Conservation (phyloP, 2,888 invertebrate species). For the Limnephilus rhombicus region DNA sequence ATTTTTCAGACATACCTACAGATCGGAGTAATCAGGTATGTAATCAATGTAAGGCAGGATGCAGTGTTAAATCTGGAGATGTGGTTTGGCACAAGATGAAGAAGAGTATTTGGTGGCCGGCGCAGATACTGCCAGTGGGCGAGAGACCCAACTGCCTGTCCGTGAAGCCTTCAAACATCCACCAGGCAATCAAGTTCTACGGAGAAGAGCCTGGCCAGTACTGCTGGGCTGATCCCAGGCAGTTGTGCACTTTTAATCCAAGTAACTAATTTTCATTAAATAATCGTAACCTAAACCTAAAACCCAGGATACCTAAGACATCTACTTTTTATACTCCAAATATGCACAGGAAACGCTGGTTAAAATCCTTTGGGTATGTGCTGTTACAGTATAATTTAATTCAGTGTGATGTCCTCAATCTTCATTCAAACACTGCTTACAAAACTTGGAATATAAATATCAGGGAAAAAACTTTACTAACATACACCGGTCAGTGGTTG, state of each 20-base stretch:
- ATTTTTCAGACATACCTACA: neutral
- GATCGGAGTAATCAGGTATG: neutral
- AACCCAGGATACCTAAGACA: neutral
- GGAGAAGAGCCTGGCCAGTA: neutral
- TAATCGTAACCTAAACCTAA: neutral
- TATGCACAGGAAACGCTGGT: no score
- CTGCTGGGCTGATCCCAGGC: slow-evolving; percentile 3
- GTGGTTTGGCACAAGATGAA: slow-evolving; percentile 36
- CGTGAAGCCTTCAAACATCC: neutral
- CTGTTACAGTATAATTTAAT: no score
- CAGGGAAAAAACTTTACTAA: no score
- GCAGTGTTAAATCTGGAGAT: neutral
- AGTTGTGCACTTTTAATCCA: slow-evolving; percentile 7
- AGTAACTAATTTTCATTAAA: neutral
- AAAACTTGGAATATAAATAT: no score
- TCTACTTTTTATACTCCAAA: neutral
- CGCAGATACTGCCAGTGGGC: neutral
- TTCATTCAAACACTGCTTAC: no score
- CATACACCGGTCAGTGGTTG: no score
- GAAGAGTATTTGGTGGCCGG: slow-evolving; percentile 25
- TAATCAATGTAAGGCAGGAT: neutral
- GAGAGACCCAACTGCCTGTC: neutral
- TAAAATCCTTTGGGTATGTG: no score
- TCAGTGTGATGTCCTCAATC: no score
- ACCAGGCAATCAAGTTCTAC: slow-evolving; percentile 1